phyloP scores from a whole-genome alignment of 2,888 invertebrate species.

The Leptopilina syphax region DNA sequence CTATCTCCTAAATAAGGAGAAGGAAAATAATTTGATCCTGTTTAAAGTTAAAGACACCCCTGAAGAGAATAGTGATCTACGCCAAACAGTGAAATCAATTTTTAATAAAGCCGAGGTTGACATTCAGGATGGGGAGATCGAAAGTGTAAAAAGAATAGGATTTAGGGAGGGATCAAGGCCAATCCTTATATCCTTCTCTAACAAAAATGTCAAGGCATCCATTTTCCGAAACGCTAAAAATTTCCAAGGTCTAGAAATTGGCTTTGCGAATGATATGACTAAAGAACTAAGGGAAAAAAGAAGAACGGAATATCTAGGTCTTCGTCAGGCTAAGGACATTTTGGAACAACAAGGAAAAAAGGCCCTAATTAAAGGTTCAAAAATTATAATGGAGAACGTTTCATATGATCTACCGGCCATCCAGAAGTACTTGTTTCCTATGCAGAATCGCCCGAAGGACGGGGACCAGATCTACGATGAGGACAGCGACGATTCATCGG shows the following conservation, averaged over 20 bases:
- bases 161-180: neutral
- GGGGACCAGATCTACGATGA: no score
- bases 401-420: neutral
- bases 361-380: neutral
- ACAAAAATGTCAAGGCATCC: neutral
- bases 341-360: neutral
- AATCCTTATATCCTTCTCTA: neutral
- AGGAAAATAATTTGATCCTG: no score
- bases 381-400: neutral
- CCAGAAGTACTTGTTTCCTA: neutral
- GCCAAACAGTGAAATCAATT: neutral
- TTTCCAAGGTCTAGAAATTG: neutral
- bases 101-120: neutral
- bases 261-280: neutral
- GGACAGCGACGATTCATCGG: no score
- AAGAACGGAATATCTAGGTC: neutral
- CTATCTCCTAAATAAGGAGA: no score
- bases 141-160: conserved; percentile 11
- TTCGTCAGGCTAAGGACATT: neutral
- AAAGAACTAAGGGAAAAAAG: neutral
- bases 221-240: neutral
- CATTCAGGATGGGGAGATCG: conserved; percentile 12
- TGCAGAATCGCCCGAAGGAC: neutral
- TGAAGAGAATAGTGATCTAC: neutral
- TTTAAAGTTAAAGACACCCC: neutral